Base-by-base conservation (phyloP, 2,797 vertebrate genomes). In the Ptychadena robeensis region DNA sequence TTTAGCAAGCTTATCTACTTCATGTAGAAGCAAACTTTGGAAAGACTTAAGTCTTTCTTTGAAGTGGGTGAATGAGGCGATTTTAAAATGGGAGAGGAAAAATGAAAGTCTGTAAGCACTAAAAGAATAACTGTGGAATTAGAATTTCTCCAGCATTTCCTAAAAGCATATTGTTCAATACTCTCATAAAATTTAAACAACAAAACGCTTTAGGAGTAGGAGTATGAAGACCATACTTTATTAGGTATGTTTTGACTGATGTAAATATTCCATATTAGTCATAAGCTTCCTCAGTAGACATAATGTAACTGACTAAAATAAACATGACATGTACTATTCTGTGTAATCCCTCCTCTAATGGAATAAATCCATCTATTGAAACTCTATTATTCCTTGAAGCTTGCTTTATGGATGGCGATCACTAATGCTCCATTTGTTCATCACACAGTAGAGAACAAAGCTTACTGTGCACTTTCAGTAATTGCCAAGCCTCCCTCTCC, bases 371-470 rank as follows among this genome's bases (percentile, higher is more conserved):
- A 83, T 65, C 71, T 25, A 64, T 75, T 76, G 32, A 73, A 80
- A 77, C 66, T 80, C 48, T 70, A 37, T 37, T 44, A 38, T 35
- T 61, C 72, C 67, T 40, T 74, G 61, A 70, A 65, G 37, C 35
- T 70, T 80, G 66, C 76, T 85, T 85, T 74, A 80, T 70, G 30
- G 68, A 73, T 44, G 64, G 66, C 40, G 34, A 32, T 80, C 61
- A 69, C 40, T 66, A 80, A 80, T 84, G 77, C 38, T 69, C 77
- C 76, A 74, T 73, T 84, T 78, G 63, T 79, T 84, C 77, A 64
- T 85, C 72, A 32, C 37, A 70, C 72, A 53, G 32, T 53, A 40
- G 53, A 68, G 57, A 75, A 70, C 82, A 85, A 67, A 61, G 80
- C 64, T 40, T 65, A 67, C 66, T 48, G 66, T 82, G 48, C 59